Conservation (phyloP, 2,113 vertebrate species). For the Dolichotis patagonum region DNA sequence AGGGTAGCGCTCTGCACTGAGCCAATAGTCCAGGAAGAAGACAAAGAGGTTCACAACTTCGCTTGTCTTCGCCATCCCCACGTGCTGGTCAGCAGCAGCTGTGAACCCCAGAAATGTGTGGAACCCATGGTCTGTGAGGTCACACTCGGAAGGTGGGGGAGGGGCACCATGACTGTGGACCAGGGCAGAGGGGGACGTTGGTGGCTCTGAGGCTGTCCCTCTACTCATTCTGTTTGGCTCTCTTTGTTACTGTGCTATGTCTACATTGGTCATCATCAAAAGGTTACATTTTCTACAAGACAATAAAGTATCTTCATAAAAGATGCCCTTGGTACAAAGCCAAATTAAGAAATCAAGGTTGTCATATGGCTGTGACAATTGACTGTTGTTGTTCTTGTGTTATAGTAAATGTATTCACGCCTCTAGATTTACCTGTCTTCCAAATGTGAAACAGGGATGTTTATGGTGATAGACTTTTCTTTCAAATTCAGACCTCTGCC, state of each 20-base stretch:
- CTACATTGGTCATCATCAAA: too few relatives aligned
- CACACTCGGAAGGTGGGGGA: not conserved
- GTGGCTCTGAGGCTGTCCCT: not conserved
- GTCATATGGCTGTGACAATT: too few relatives aligned
- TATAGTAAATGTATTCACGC: too few relatives aligned
- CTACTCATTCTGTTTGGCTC: not conserved
- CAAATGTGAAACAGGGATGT: too few relatives aligned
- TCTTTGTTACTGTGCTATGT: not conserved
- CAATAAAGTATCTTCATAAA: too few relatives aligned
- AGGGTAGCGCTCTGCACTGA: not conserved
- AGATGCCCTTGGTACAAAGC: too few relatives aligned
- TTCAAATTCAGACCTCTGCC: too few relatives aligned
- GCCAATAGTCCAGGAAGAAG: constrained; percentile 38
- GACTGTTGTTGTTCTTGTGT: too few relatives aligned
- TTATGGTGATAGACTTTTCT: too few relatives aligned
- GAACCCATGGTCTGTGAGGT: constrained; percentile 64
- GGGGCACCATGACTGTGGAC: not conserved
- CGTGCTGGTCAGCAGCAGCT: not conserved
- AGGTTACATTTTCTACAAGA: too few relatives aligned
- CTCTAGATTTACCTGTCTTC: too few relatives aligned
- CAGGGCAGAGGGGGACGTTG: accelerated
- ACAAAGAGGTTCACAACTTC: not conserved
- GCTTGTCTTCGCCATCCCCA: constrained; percentile 26
- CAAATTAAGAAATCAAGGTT: too few relatives aligned
- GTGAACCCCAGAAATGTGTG: not conserved